Evolutionary conservation across 2,113 vertebrate genomes (phyloP), one percentile per base, ranked within the genome.

Genomic region (Etheostoma spectabile): DNA sequence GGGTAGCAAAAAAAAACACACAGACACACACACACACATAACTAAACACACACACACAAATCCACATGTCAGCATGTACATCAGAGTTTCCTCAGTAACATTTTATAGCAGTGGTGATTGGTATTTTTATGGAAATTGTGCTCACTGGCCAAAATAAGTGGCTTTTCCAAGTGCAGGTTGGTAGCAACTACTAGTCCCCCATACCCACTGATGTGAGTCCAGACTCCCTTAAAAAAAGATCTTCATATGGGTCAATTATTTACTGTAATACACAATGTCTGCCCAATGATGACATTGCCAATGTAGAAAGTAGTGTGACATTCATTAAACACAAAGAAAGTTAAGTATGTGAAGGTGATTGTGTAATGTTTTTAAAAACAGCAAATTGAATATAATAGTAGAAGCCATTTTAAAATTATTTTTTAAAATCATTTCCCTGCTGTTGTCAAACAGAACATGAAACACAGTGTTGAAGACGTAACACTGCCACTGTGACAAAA

Each of bases 401-500:
- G 46, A 12, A 74, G 53, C 60, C 6, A 1, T 22, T 67, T 68
- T 21, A 30, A 6, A 46, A 6, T 22, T 42, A 0, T 53, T 8
- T 52, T 27, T 30, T 19, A n/a, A 46, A 16, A 15, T 11, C 0
- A 33, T 56, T 53, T 65, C 11, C 16, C 18, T 38, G 35, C 42
- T 63, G 51, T 46, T 52, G 57, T 14, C 55, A 73, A 62, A 33
- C 21, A 18, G 15, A 49, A 51, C 18, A 74, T 38, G 27, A 38
- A 65, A 46, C 21, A 30, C 21, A 48, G 3, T 27, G 30, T 74
- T 74, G 4, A 82, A 70, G 53, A 56, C 72, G 75, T 49, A 51
- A 60, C 10, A 18, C 56, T 65, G 62, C 30, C 42, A 77, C 42
- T 6, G 1, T 66, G 51, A 84, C 80, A 70, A 30, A 81, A 85